phyloP scores from a whole-genome alignment of 2,797 vertebrate genomes.

The Galagoides demidoff region DNA sequence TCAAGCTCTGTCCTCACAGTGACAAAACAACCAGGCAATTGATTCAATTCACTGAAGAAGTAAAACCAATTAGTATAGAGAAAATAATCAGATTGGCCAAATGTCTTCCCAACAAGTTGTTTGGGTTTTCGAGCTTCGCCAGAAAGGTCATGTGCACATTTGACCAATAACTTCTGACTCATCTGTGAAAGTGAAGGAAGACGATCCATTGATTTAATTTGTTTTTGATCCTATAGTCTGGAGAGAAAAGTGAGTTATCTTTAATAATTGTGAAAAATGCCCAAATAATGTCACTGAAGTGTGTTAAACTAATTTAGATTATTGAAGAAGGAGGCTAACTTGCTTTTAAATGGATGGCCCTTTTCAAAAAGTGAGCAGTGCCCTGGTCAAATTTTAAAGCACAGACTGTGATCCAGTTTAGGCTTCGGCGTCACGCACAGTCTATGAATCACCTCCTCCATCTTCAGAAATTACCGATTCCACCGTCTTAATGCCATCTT shows the following conservation, averaged over 20 bases:
- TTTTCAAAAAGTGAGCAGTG: neutral
- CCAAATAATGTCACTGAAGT: constrained; percentile 64
- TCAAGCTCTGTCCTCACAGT: constrained; percentile 14
- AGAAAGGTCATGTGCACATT: constrained; percentile 61
- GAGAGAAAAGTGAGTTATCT: constrained; percentile 70
- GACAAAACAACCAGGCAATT: constrained; percentile 58
- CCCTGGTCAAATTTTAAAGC: neutral
- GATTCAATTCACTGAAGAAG: constrained; percentile 61
- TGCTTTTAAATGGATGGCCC: constrained; percentile 55
- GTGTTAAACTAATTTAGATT: constrained; percentile 72
- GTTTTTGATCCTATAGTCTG: constrained; percentile 50
- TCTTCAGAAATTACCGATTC: neutral
- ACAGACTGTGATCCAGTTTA: neutral
- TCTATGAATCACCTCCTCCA: neutral
- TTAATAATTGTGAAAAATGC: constrained; percentile 68
- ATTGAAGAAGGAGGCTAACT: constrained; percentile 54
- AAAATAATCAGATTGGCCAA: constrained; percentile 72
- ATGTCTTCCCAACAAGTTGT: constrained; percentile 61
- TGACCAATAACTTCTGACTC: constrained; percentile 60
- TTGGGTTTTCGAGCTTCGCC: neutral
- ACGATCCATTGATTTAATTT: constrained; percentile 66
- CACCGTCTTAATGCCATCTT: neutral
- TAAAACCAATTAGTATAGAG: constrained; percentile 75
- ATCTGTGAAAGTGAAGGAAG: neutral
- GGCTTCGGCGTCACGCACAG: neutral